Evolutionary conservation across 1,140 invertebrate genomes (phyloP), one percentile per base, ranked within the genome.

Genomic region (Drosophila tropicalis): DNA sequence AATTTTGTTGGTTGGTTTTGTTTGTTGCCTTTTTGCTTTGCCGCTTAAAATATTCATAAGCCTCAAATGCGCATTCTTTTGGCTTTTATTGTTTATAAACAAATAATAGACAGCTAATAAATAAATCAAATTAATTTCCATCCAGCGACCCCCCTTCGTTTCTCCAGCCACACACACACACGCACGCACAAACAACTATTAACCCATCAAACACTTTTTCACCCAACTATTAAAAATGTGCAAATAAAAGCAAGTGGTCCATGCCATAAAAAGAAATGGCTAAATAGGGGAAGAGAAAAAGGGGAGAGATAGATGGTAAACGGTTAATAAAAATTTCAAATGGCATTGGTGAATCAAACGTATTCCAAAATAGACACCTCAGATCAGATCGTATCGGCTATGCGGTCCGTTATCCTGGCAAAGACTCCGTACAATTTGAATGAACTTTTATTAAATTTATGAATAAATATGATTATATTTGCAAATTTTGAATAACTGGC

Each of bases 21-120:
- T 44, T 25, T 67, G 51, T 69, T 41, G 69, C 51, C 55, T 68
- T 40, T 57, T 47, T 62, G 32, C 65, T 69, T 29, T 54, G 63
- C 41, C 65, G 72, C 79, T 79, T 70, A 75, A 86, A 87, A 83
- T 89, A 79, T 83, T 87, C 76, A 87, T 89, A 76, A 83, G 83
- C 79, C 83, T 70, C 76, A 89, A 87, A 87, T 89, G 83, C 83
- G 80, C 84, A 87, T 89, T 89, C 84, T 76, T 80, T 71, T 60
- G 39, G 69, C 84, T 62, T 86, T 86, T 87, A 86, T 86, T 87
- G 83, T 87, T 87, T 87, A 87, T 87, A 87, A 87, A 87, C 83
- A 89, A 87, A 87, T 89, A 87, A 87, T 72, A 70, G 67, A 69
- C 72, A 87, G 83, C 83, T 80, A 87, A 87, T 87, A 87, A 87